These are phyloP conservation scores for Bembecia ichneumoniformis DNA, from an alignment of 2,888 invertebrate species.

Conservation along the genomic window DNA sequence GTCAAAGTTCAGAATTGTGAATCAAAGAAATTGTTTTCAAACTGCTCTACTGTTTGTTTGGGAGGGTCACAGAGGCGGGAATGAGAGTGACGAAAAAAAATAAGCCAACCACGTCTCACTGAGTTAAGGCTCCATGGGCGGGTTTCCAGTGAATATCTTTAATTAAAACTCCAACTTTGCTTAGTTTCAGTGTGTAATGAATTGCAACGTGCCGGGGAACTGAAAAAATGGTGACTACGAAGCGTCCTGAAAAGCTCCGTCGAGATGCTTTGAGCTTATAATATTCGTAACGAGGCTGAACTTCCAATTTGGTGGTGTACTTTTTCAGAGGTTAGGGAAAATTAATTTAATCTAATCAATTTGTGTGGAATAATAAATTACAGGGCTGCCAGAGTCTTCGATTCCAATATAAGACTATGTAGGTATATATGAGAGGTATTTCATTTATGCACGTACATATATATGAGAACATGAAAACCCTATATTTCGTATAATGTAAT, in stretches of 20 bases:
- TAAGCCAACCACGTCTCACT: constrained; percentile 71
- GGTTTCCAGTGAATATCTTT: constrained; percentile 63
- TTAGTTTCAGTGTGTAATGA: constrained; percentile 46
- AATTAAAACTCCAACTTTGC: constrained; percentile 65
- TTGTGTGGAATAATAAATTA: no score
- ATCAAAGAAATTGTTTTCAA: constrained; percentile 51
- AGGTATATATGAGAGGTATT: no score
- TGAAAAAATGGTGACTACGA: constrained; percentile 10
- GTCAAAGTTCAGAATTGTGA: neutral
- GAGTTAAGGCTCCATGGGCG: constrained; percentile 67
- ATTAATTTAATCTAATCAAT: no score
- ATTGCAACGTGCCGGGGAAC: constrained; percentile 42
- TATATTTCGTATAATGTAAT: no score
- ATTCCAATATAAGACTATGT: no score
- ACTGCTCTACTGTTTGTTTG: constrained; percentile 68
- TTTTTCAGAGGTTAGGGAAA: no score
- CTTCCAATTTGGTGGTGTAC: neutral
- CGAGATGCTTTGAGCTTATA: neutral
- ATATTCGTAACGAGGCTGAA: neutral
- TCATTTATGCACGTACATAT: no score
- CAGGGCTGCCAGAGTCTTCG: no score
- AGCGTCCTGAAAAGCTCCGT: neutral
- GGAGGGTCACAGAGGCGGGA: constrained; percentile 72
- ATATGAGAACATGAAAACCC: no score
- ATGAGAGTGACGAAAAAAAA: constrained; percentile 70